Evolutionary conservation across 2,797 vertebrate species (phyloP), one percentile per base, ranked within the genome.

Genomic region (Rousettus madagascariensis): DNA sequence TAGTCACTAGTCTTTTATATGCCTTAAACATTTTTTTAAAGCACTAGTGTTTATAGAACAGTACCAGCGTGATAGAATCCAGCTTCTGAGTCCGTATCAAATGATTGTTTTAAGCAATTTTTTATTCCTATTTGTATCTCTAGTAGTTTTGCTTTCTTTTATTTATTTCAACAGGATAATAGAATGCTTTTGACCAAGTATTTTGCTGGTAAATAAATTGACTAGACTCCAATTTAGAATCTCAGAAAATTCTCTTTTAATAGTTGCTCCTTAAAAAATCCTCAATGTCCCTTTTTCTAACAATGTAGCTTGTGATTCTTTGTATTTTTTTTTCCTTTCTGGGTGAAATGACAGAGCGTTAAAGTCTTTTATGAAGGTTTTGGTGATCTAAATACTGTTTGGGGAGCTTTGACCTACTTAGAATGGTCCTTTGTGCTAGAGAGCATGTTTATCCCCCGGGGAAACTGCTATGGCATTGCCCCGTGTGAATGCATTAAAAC

Each of bases 371-470:
- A 51, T 72, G 66, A 93, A 94, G 49, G 61, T 55, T 85, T 74
- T 77, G 65, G 49, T 86, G 94, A 94, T 89, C 86, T 86, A 57
- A 75, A 89, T 94, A 59, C 75, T 36, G 24, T 83, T 55, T 46
- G 28, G 36, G 8, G 43, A 57, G 66, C 72, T 86, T 69, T 86
- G 94, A 93, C 96, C 96, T 94, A 89, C 63, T 96, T 96, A 57
- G 63, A 55, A 11, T 69, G 43, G 46, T 46, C 61, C 93, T 96
- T 89, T 94, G 96, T 89, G 53, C 36, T 59, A 24, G 30, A 41
- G 68, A 90, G 75, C 38, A 8, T 49, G 51, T 59, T 86, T 68
- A 68, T 88, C 68, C 92, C 74, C 74, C 69, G 53, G 78, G 87
- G 68, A 63, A 51, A 83, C 75, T 71, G 96, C 72, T 65, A 1